phyloP scores from a whole-genome alignment of 2,888 invertebrate genomes.

The Latrodectus hesperus region DNA sequence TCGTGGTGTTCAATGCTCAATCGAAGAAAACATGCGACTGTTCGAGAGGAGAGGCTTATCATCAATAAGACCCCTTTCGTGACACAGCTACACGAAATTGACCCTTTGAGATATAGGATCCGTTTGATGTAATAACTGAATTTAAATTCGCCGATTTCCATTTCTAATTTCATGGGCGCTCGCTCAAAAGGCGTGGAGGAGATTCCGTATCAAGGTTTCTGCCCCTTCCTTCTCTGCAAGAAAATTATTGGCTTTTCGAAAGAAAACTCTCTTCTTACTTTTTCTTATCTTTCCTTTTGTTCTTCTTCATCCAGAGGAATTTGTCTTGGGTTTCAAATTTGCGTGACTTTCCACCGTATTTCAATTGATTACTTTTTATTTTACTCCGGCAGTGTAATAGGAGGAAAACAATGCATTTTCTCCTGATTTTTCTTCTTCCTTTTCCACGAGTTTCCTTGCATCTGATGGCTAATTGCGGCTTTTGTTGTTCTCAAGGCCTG shows the following conservation, averaged over 20 bases:
- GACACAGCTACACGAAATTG: conserved; percentile 43
- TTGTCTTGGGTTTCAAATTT: background rate
- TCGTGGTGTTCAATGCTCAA: background rate
- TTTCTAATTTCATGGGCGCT: conserved; percentile 8
- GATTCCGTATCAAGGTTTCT: conserved; percentile 10
- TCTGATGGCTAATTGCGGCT: background rate
- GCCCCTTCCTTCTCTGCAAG: background rate
- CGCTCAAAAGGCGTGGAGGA: background rate
- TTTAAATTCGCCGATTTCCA: conserved; percentile 39
- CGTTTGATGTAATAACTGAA: conserved; percentile 53
- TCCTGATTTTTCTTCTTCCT: background rate
- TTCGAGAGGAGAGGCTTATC: conserved; percentile 16
- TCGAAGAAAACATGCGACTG: background rate
- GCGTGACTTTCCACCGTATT: conserved; percentile 11
- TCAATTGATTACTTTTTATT: conserved; percentile 19
- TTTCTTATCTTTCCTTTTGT: conserved; percentile 2
- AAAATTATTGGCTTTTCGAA: conserved; percentile 1
- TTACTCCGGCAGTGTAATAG: background rate
- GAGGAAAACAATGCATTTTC: background rate
- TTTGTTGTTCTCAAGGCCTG: background rate
- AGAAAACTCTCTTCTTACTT: background rate
- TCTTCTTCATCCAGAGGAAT: background rate
- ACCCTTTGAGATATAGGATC: conserved; percentile 37
- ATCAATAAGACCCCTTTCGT: conserved; percentile 52
- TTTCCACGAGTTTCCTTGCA: background rate